phyloP scores from a whole-genome alignment of 1,140 invertebrate species.

The Babylonia areolata region DNA sequence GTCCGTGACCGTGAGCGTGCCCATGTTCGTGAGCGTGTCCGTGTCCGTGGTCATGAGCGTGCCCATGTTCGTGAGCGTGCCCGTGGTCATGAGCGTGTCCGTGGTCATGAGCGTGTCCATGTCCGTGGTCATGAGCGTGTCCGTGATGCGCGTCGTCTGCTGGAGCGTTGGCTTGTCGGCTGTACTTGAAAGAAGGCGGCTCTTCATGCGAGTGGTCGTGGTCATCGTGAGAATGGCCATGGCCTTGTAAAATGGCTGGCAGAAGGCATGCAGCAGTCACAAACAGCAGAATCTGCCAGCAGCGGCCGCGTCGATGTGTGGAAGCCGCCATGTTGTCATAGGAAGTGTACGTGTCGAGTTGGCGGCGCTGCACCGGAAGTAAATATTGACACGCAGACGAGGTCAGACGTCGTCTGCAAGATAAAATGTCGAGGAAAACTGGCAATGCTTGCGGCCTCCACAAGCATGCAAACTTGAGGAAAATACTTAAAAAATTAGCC shows the following conservation, averaged over 20 bases:
- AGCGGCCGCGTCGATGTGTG: background rate
- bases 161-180: slow-evolving; percentile 79
- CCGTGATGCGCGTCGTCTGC: slow-evolving; percentile 77
- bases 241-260: slow-evolving; percentile 34
- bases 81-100: slow-evolving; percentile 56
- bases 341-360: slow-evolving; percentile 35
- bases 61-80: slow-evolving; percentile 49
- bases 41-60: slow-evolving; percentile 58
- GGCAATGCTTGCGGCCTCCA: no score
- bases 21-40: slow-evolving; percentile 65
- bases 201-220: slow-evolving; percentile 55
- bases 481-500: no score
- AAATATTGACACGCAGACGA: background rate
- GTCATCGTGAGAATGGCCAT: slow-evolving; percentile 49
- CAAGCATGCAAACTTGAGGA: no score
- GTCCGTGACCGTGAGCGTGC: slow-evolving; percentile 55
- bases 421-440: no score
- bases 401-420: no score
- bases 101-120: slow-evolving; percentile 51
- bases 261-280: background rate
- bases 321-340: slow-evolving; percentile 37
- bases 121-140: slow-evolving; percentile 47
- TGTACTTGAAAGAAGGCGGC: slow-evolving; percentile 66
- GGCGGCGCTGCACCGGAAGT: slow-evolving; percentile 25
- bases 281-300: slow-evolving; percentile 13